A percentile compares a stretch with the other conserved stretches of the same genome.
phyloP scores from a whole-genome alignment of 2,797 vertebrate genomes.

The Threskiornis aethiopicus region DNA sequence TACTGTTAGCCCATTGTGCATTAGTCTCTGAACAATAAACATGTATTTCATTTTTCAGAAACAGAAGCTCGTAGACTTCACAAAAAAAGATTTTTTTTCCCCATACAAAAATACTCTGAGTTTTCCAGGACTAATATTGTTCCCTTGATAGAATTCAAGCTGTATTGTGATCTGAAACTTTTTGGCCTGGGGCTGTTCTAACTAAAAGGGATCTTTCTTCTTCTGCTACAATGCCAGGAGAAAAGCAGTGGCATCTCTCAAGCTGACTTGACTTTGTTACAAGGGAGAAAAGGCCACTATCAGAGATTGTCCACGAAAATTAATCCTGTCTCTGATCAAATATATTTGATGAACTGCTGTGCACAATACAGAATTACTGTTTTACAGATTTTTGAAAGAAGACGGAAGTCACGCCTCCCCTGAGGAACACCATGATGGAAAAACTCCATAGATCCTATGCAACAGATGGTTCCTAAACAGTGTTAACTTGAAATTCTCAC shows the following conservation, averaged over 20 bases:
- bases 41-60: background rate
- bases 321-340: background rate
- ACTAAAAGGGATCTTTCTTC: background rate
- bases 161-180: background rate
- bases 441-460: background rate
- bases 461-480: background rate
- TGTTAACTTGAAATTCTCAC: slow-evolving; percentile 59
- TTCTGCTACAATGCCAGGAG: background rate
- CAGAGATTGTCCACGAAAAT: background rate
- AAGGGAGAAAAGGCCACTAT: background rate
- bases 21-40: background rate
- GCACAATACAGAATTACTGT: background rate
- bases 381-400: background rate
- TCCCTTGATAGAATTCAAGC: background rate
- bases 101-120: background rate
- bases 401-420: background rate
- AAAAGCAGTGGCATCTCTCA: background rate
- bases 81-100: background rate
- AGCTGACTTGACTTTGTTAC: background rate
- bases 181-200: background rate
- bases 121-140: background rate
- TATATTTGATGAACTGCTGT: background rate
- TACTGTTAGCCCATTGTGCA: background rate
- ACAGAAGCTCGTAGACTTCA: background rate
- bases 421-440: background rate